Conservation (phyloP, 92 coral and sea anemone species). For the Galaxea fascicularis region DNA sequence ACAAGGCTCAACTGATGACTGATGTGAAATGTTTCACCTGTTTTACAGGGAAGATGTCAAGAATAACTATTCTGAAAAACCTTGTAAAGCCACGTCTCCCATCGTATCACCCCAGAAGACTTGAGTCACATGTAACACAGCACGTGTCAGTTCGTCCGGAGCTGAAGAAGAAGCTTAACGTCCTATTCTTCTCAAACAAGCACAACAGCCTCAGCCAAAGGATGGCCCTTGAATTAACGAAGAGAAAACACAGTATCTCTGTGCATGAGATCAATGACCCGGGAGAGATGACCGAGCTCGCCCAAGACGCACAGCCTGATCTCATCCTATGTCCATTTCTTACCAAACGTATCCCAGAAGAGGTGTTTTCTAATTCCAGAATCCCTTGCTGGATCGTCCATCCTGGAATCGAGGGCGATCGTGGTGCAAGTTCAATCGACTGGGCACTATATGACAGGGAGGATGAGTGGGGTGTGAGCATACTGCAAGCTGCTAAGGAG, state of each 20-base stretch:
- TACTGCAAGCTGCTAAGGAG: constrained; percentile 75
- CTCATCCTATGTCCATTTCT: constrained; percentile 80
- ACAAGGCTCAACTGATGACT: background rate
- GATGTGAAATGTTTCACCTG: background rate
- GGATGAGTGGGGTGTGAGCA: constrained; percentile 83
- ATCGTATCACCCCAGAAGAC: constrained; percentile 4
- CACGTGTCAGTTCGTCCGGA: background rate
- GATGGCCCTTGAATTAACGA: constrained; percentile 70
- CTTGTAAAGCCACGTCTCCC: constrained; percentile 20
- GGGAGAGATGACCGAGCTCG: constrained; percentile 55
- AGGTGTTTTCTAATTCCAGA: constrained; percentile 61
- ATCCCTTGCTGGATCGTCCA: constrained; percentile 85
- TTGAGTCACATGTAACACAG: constrained; percentile 15
- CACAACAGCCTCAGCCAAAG: constrained; percentile 88
- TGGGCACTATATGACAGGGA: constrained; percentile 76
- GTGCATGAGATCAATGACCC: constrained; percentile 70
- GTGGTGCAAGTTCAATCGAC: constrained; percentile 78
- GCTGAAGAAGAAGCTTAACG: constrained; percentile 36
- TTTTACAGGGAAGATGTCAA: constrained; percentile 23
- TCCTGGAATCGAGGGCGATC: constrained; percentile 90
- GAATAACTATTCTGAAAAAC: constrained; percentile 6
- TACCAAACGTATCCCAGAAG: constrained; percentile 77
- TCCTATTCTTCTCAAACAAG: constrained; percentile 74
- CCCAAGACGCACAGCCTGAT: constrained; percentile 56
- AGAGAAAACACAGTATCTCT: constrained; percentile 62